Evolutionary conservation across 2,888 invertebrate species (phyloP).

Genomic region (Nephrotoma guestfalica): DNA sequence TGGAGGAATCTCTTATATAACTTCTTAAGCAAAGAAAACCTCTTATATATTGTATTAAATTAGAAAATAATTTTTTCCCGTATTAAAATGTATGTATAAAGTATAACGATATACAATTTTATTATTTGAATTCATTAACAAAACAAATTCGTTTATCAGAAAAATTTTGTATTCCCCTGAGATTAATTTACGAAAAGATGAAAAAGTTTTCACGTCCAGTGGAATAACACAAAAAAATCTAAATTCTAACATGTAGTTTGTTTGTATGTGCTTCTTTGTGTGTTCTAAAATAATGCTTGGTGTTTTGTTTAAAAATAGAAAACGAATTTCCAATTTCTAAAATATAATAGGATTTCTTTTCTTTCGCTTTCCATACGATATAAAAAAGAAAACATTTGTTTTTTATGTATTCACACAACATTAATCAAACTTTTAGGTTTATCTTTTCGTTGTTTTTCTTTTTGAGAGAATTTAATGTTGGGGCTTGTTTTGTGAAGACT

Average conservation of each 20-base stretch:
- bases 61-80: not conserved
- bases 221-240: not conserved
- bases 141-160: not conserved
- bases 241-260: not conserved
- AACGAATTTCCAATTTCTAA: not conserved
- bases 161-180: not conserved
- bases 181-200: not conserved
- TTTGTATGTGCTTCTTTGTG: not conserved
- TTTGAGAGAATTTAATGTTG: not conserved
- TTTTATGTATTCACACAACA: not conserved
- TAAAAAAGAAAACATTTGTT: not conserved
- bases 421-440: not conserved
- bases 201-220: not conserved
- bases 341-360: not conserved
- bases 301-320: not conserved
- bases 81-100: not conserved
- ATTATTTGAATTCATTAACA: not conserved
- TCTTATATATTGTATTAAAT: not conserved
- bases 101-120: not conserved
- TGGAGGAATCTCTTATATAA: not conserved
- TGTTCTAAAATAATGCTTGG: not conserved
- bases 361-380: not conserved
- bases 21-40: not conserved
- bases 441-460: not conserved
- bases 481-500: no score